These are phyloP conservation scores for Tragelaphus oryx DNA, from an alignment of 2,797 vertebrate species.

Conservation along the genomic window DNA sequence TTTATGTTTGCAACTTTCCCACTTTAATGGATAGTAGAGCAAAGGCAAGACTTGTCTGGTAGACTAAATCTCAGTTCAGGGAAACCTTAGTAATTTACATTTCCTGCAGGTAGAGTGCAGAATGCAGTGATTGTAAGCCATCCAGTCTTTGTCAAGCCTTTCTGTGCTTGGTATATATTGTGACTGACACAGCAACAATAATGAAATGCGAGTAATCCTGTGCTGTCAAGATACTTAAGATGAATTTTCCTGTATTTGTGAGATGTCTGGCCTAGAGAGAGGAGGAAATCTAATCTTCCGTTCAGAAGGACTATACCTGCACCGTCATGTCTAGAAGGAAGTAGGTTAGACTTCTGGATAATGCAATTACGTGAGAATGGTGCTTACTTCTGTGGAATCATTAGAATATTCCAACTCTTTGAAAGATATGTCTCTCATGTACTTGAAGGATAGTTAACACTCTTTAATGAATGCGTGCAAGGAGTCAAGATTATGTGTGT, in stretches of 20 bases:
- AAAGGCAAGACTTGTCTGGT: slow-evolving; percentile 45
- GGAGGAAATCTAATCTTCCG: slow-evolving; percentile 31
- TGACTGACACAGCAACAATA: slow-evolving; percentile 32
- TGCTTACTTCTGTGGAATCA: neutral
- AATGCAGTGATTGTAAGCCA: slow-evolving; percentile 35
- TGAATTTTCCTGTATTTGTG: slow-evolving; percentile 22
- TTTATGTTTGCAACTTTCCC: slow-evolving; percentile 35
- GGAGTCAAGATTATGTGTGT: neutral
- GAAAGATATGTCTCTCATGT: neutral
- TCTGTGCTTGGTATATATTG: slow-evolving; percentile 35
- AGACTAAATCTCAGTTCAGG: slow-evolving; percentile 46
- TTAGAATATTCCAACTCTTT: neutral
- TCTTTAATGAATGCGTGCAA: neutral
- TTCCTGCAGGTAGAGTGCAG: slow-evolving; percentile 34
- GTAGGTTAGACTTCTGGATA: neutral
- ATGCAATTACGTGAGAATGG: neutral
- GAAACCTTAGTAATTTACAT: slow-evolving; percentile 38
- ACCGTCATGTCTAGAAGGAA: slow-evolving; percentile 20
- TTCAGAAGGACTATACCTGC: neutral
- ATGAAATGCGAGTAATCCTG: slow-evolving; percentile 48
- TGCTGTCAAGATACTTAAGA: slow-evolving; percentile 26
- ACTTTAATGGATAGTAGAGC: slow-evolving; percentile 56
- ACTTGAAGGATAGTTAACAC: neutral
- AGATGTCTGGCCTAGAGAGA: neutral
- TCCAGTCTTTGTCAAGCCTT: slow-evolving; percentile 23